Percentiles rank a stretch among this genome's conserved stretches.
These are phyloP conservation scores for Nemapogon koenigi DNA, from an alignment of 2,888 invertebrate genomes.

Conservation along the genomic window DNA sequence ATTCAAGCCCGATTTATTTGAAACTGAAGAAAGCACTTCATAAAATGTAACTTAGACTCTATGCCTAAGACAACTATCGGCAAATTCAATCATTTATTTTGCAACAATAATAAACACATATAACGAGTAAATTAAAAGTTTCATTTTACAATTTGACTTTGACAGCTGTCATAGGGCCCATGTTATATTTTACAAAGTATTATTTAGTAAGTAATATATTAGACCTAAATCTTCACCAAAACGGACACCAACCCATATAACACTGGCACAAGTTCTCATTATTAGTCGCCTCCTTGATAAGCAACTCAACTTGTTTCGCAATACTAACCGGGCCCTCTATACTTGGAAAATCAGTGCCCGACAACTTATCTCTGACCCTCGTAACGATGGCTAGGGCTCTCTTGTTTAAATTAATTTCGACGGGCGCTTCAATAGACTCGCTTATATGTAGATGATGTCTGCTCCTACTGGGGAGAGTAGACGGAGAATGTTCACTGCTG, in stretches of 20 bases:
- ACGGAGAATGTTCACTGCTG: conserved; percentile 44
- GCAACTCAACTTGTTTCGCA: conserved; percentile 87
- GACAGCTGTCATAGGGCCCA: no score
- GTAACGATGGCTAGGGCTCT: conserved; percentile 91
- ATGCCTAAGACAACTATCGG: no score
- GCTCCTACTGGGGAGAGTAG: conserved; percentile 43
- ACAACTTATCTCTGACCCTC: conserved; percentile 92
- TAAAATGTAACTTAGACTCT: no score
- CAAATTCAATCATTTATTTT: no score
- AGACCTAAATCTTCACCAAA: conserved; percentile 66
- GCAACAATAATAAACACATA: no score
- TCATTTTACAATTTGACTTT: no score
- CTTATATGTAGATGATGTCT: conserved; percentile 37
- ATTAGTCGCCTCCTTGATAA: conserved; percentile 95
- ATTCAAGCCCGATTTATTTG: no score
- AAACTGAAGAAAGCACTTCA: no score
- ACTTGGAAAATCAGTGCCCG: conserved; percentile 88
- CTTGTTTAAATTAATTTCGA: conserved; percentile 85
- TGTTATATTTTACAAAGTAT: no score
- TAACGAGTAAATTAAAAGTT: no score
- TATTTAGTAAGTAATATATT: no score
- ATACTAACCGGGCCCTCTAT: conserved; percentile 79
- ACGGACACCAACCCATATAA: conserved; percentile 97
- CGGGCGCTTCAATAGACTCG: conserved; percentile 56
- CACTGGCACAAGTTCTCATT: conserved; percentile 99